These are phyloP conservation scores for Platyscapa corneri DNA, from an alignment of 1,140 invertebrate species.

Conservation along the genomic window DNA sequence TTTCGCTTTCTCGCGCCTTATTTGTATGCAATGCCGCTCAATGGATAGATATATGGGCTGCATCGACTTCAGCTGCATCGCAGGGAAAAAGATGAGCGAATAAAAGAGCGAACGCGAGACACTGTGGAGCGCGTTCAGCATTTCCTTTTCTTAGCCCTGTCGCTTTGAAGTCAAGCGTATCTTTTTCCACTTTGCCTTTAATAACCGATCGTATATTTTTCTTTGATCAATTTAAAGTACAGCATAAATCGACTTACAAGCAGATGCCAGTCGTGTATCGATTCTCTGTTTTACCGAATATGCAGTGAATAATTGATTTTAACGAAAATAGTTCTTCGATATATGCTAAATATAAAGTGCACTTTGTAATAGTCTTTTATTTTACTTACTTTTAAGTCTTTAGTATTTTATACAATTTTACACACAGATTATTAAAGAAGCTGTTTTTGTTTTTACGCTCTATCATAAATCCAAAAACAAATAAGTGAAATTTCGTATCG, in stretches of 20 bases:
- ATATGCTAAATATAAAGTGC: too few relatives aligned
- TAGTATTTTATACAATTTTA: neutral
- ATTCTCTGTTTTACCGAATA: constrained; percentile 6
- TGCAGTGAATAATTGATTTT: constrained; percentile 11
- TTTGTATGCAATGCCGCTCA: constrained; percentile 64
- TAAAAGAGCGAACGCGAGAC: constrained; percentile 7
- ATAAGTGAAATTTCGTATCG: too few relatives aligned
- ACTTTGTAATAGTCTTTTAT: neutral
- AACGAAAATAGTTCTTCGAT: neutral
- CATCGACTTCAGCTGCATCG: neutral
- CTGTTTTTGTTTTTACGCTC: too few relatives aligned
- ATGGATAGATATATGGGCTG: constrained; percentile 52
- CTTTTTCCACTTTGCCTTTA: constrained; percentile 31
- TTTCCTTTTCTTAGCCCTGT: neutral
- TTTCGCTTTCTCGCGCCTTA: constrained; percentile 56
- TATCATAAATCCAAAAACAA: too few relatives aligned
- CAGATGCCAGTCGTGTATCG: neutral
- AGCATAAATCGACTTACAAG: neutral
- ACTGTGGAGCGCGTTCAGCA: neutral
- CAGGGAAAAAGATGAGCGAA: constrained; percentile 6
- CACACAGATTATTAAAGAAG: neutral
- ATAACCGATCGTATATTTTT: constrained; percentile 33
- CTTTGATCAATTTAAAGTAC: constrained; percentile 39
- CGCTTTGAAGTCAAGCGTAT: constrained; percentile 36
- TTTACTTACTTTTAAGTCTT: neutral